Percentiles rank a stretch among this genome's conserved stretches.
Evolutionary conservation across 2,888 invertebrate genomes (phyloP).

Genomic region (Stenotaenia linearis): DNA sequence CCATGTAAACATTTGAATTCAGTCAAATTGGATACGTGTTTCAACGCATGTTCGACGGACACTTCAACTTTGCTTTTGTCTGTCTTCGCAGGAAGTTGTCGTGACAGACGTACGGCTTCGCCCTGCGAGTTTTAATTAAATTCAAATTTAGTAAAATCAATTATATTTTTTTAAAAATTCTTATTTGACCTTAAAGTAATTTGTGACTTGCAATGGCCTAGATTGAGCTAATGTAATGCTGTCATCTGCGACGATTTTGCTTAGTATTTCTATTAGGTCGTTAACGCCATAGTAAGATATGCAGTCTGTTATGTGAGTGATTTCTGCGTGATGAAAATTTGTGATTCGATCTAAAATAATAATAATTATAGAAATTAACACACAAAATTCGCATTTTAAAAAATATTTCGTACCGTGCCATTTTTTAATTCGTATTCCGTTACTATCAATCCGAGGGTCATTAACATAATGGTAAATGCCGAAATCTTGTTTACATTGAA

Average conservation of each 20-base stretch:
- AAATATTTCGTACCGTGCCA: not conserved
- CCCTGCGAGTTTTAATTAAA: not conserved
- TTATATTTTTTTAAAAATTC: not conserved
- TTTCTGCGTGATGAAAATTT: not conserved
- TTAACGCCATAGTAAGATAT: not conserved
- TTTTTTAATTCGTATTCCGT: not conserved
- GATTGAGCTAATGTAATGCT: not conserved
- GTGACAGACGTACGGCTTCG: not conserved
- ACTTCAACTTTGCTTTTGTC: not conserved
- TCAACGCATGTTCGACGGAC: not conserved
- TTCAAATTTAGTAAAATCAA: not conserved
- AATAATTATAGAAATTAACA: too few species aligned
- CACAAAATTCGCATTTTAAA: too few species aligned
- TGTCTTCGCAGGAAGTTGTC: not conserved
- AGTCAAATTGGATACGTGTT: not conserved
- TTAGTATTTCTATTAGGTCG: slow-evolving; percentile 10
- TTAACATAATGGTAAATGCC: not conserved
- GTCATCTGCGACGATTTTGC: not conserved
- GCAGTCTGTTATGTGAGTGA: not conserved
- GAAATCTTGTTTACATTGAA: not conserved
- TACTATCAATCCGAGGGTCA: not conserved
- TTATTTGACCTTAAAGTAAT: slow-evolving; percentile 21
- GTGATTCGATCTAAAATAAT: not conserved
- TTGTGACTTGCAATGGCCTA: not conserved
- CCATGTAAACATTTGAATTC: not conserved